A percentile compares a stretch with the other conserved stretches of the same genome.
Conservation (phyloP, 2,888 invertebrate genomes). For the Elmis aenea region DNA sequence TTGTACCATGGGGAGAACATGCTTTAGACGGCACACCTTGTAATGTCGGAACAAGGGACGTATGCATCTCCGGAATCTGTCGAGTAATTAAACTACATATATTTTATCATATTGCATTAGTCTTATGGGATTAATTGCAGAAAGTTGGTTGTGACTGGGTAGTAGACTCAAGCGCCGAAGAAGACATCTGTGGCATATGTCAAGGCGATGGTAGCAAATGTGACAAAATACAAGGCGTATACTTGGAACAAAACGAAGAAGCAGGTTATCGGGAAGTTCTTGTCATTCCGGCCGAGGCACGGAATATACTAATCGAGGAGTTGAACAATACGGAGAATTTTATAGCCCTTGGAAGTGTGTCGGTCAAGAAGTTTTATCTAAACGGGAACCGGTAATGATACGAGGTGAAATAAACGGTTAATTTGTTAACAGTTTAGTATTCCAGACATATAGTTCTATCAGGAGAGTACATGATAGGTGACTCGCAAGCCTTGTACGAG, state of each 20-base stretch:
- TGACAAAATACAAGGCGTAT: conserved; percentile 60
- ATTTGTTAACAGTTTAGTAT: conserved; percentile 9
- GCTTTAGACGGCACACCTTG: conserved; percentile 84
- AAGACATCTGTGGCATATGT: conserved; percentile 83
- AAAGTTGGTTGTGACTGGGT: conserved; percentile 85
- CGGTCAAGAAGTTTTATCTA: conserved; percentile 66
- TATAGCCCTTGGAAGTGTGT: conserved; percentile 70
- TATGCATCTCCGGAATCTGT: conserved; percentile 77
- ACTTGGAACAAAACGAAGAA: conserved; percentile 46
- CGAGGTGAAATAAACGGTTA: neutral
- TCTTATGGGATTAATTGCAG: too few relatives aligned
- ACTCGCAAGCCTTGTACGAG: conserved; percentile 73
- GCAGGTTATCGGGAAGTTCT: conserved; percentile 58
- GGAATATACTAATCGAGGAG: conserved; percentile 75
- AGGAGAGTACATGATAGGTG: conserved; percentile 78
- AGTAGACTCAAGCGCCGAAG: conserved; percentile 71
- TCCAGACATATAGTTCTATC: conserved; percentile 63
- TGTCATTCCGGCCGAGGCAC: conserved; percentile 71
- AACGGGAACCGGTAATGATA: conserved; percentile 66
- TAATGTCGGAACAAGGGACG: conserved; percentile 71
- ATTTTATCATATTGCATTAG: too few relatives aligned
- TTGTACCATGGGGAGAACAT: conserved; percentile 69
- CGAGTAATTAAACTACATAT: conserved; percentile 50
- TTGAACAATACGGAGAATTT: conserved; percentile 71
- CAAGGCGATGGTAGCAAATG: conserved; percentile 80